Percentiles rank a stretch among this genome's conserved stretches.
Evolutionary conservation across 2,797 vertebrate genomes (phyloP).

Genomic region (Ataeniobius toweri): DNA sequence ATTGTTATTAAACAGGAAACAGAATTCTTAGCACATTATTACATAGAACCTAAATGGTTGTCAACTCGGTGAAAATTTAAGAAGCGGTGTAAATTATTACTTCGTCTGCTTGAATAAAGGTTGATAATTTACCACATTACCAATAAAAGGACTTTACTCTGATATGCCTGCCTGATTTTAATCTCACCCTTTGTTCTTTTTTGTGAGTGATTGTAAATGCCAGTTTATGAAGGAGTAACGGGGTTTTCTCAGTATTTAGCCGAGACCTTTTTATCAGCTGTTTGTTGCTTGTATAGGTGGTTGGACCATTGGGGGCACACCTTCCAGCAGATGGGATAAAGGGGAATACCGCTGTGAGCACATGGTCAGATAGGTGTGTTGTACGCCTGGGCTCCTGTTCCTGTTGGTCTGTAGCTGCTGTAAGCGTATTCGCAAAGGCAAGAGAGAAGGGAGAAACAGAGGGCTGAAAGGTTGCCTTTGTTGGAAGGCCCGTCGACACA

Average conservation of each 20-base stretch:
- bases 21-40: background rate
- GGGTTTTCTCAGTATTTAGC: slow-evolving; percentile 19
- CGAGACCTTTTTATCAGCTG: slow-evolving; percentile 19
- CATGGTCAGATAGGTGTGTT: slow-evolving; percentile 43
- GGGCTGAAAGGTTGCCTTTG: slow-evolving; percentile 80
- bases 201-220: slow-evolving; percentile 21
- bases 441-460: slow-evolving; percentile 55
- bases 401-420: slow-evolving; percentile 46
- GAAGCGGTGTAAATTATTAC: slow-evolving; percentile 28
- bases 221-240: background rate
- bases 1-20: background rate
- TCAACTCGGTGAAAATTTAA: slow-evolving; percentile 7
- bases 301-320: slow-evolving; percentile 31
- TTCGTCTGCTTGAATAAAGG: slow-evolving; percentile 11
- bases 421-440: slow-evolving; percentile 58
- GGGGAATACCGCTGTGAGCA: slow-evolving; percentile 63
- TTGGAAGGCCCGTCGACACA: slow-evolving; percentile 72
- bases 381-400: slow-evolving; percentile 25
- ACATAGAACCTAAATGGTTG: background rate
- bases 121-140: slow-evolving; percentile 20
- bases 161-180: slow-evolving; percentile 25
- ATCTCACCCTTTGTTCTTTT: slow-evolving; percentile 7
- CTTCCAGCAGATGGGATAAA: slow-evolving; percentile 63
- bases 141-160: slow-evolving; percentile 16
- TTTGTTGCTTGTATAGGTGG: slow-evolving; percentile 25